These are phyloP conservation scores for Andricus grossulariae DNA, from an alignment of 1,140 invertebrate genomes.

Conservation along the genomic window DNA sequence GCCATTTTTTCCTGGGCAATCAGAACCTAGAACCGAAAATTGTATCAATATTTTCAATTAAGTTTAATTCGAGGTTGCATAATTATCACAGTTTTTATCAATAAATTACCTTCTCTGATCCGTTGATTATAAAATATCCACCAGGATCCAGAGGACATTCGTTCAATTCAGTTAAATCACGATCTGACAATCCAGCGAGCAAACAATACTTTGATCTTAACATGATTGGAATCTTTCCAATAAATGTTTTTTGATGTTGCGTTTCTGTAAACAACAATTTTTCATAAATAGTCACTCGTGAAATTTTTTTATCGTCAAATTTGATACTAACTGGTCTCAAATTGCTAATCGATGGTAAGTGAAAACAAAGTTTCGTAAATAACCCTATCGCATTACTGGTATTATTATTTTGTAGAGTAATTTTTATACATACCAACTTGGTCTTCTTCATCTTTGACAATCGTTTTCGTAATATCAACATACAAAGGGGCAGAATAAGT, in stretches of 20 bases:
- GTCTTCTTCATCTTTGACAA: conserved; percentile 66
- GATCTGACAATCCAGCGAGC: conserved; percentile 92
- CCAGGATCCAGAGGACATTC: conserved; percentile 99
- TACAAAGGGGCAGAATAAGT: conserved; percentile 98
- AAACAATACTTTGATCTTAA: conserved; percentile 97
- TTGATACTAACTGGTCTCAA: conserved; percentile 68
- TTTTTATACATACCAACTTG: conserved; percentile 83
- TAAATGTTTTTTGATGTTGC: conserved; percentile 92
- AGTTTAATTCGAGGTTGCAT: not conserved
- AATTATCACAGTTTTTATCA: conserved; percentile 29
- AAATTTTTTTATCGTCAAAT: not conserved
- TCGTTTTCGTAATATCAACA: conserved; percentile 98
- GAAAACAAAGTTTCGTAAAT: not conserved
- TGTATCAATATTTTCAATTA: not conserved
- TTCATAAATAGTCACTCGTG: not conserved
- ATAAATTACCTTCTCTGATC: conserved; percentile 89
- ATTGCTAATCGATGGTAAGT: conserved; percentile 81
- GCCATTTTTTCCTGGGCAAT: conserved; percentile 99
- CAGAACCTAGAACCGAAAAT: conserved; percentile 70
- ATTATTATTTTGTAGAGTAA: conserved; percentile 61
- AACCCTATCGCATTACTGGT: not conserved
- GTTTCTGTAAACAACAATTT: conserved; percentile 72
- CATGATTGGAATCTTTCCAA: conserved; percentile 99
- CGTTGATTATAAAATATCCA: conserved; percentile 97
- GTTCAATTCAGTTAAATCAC: conserved; percentile 98